These are phyloP conservation scores for Monochamus alternatus DNA, from an alignment of 2,888 invertebrate species.

Conservation along the genomic window DNA sequence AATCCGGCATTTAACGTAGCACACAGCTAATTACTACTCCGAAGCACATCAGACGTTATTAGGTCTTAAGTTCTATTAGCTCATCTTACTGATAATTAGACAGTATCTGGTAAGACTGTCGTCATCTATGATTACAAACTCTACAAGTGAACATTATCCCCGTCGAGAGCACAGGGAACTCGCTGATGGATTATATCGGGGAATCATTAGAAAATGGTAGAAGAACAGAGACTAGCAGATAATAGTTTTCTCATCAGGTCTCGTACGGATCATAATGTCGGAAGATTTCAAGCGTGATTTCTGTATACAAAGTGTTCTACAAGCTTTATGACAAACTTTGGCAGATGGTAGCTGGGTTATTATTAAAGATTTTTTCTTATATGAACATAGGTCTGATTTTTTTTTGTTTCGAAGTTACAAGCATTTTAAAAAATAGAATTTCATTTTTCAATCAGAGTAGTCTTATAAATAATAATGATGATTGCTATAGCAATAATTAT, in stretches of 20 bases:
- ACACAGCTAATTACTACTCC: conserved; percentile 5
- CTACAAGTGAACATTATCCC: conserved; percentile 15
- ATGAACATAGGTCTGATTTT: too few species aligned
- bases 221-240: not conserved
- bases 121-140: conserved; percentile 15
- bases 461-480: too few species aligned
- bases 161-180: not conserved
- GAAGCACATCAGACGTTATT: conserved; percentile 20
- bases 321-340: too few species aligned
- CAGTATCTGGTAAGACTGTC: conserved; percentile 15
- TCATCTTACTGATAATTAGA: conserved; percentile 30
- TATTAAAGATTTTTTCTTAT: too few species aligned
- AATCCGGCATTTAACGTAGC: not conserved
- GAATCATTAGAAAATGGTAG: not conserved
- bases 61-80: conserved; percentile 13
- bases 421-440: too few species aligned
- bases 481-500: too few species aligned
- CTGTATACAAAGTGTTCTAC: too few species aligned
- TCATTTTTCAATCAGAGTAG: too few species aligned
- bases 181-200: not conserved
- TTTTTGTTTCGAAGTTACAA: too few species aligned
- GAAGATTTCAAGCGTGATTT: too few species aligned
- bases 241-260: not conserved
- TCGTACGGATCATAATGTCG: not conserved
- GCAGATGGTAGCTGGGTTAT: too few species aligned